Percentiles rank a stretch among this genome's conserved stretches.
Conservation (phyloP, 2,888 invertebrate genomes). For the Uropetala carovei region DNA sequence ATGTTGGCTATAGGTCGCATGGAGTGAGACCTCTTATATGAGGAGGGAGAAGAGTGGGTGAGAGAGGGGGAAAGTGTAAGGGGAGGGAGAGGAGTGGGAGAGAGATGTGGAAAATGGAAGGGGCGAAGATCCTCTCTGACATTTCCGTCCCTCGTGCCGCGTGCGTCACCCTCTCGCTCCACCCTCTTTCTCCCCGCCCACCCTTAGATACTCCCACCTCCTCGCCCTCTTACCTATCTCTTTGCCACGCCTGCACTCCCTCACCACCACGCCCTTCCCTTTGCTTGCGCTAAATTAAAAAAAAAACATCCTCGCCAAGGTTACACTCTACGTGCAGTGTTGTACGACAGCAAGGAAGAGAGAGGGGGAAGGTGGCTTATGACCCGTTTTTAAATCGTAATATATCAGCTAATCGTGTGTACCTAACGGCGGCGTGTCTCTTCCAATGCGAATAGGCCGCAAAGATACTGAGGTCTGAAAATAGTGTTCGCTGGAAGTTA, state of each 20-base stretch:
- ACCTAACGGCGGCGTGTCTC: too few species aligned
- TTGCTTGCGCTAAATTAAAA: neutral
- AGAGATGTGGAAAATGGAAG: neutral
- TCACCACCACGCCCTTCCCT: neutral
- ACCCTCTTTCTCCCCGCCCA: neutral
- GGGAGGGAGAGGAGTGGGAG: neutral
- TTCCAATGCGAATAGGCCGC: too few species aligned
- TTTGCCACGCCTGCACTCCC: neutral
- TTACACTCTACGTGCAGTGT: neutral
- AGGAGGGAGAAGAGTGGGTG: neutral
- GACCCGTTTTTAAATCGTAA: too few species aligned
- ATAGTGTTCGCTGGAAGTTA: too few species aligned
- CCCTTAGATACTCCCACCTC: neutral
- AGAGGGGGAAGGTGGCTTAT: too few species aligned
- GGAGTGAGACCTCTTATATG: neutral
- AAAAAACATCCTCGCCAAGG: neutral
- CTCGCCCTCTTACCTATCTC: neutral
- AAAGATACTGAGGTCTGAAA: too few species aligned
- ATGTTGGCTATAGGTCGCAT: neutral
- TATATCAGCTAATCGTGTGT: too few species aligned
- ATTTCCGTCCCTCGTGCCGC: slow-evolving; percentile 55
- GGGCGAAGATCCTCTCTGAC: slow-evolving; percentile 32
- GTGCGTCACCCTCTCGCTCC: slow-evolving; percentile 44
- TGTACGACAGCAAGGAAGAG: neutral
- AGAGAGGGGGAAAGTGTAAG: neutral